Evolutionary conservation across 2,113 vertebrate genomes (phyloP).

Genomic region (Lepisosteus oculatus): DNA sequence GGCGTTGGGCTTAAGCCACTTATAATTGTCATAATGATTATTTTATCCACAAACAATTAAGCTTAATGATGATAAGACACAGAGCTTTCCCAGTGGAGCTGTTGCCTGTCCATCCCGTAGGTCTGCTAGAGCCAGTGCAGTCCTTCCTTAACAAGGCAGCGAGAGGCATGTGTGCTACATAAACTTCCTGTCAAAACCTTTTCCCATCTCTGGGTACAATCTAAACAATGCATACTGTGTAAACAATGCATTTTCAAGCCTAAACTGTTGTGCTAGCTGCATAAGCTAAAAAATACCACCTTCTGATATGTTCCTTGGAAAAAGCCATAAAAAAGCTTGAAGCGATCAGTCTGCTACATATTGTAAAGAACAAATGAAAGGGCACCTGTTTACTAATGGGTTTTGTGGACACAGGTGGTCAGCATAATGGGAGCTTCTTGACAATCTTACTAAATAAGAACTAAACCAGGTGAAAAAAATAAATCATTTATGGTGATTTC

Average conservation of each 20-base stretch:
- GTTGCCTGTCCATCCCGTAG: conserved; percentile 51
- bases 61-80: conserved; percentile 57
- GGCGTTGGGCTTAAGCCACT: conserved; percentile 55
- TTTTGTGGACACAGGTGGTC: no score
- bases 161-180: conserved; percentile 58
- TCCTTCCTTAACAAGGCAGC: conserved; percentile 44
- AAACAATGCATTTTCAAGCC: conserved; percentile 46
- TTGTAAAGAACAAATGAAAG: no score
- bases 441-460: no score
- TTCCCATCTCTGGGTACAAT: conserved; percentile 36
- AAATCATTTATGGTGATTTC: no score
- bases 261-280: conserved; percentile 31
- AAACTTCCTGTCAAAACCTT: conserved; percentile 67
- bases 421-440: no score
- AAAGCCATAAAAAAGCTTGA: no score
- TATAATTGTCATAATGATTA: conserved; percentile 65
- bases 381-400: no score
- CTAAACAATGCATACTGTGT: conserved; percentile 26
- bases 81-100: conserved; percentile 36
- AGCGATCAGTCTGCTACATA: no score
- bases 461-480: no score
- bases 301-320: no score
- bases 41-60: conserved; percentile 65
- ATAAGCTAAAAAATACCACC: conserved; percentile 32
- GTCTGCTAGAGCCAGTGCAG: conserved; percentile 54